Evolutionary conservation across 2,113 vertebrate species (phyloP), one percentile per base, ranked within the genome.

Genomic region (Anarrhichthys ocellatus): DNA sequence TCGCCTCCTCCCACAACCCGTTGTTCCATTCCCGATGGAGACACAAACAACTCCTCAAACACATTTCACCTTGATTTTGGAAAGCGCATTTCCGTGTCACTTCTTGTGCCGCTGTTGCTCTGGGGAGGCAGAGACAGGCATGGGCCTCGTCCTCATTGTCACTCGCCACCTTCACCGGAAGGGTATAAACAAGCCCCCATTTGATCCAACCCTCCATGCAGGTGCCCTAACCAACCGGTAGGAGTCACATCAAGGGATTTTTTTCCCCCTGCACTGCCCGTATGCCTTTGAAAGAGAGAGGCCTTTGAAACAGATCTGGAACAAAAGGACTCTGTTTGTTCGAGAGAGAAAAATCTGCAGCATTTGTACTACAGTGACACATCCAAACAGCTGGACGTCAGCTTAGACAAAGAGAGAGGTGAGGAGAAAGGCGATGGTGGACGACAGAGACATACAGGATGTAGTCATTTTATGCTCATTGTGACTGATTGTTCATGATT

Each of bases 261-360:
- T 56, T 86, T 66, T 83, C 44, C 56, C 78, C 72, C 65, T 40
- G 75, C 78, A 61, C 44, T 76, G 71, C 65, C 74, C 69, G 0
- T 72, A 68, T 29, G 63, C 54, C 73, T 85, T 89, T 79, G 69
- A 87, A 86, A 86, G 81, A 89, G 72, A 86, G 75, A 79, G 67
- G 73, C 59, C 83, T 91, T 91, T 91, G 90, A 88, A 84, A 92
- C 10, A 40, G 48, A 78, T 18, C 59, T 44, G 66, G 84, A 92
- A 92, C 90, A 93, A 92, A 90, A 84, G 76, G 44, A 61, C 74
- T 38, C 78, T 92, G 91, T 89, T 87, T 88, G 80, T 76, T 75
- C 4, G 36, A 56, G 73, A 50, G 50, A 71, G 38, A 83, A 56
- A 62, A 82, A 87, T 84, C 74, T 71, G 84, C 68, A 72, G 86